phyloP scores from a whole-genome alignment of 2,888 invertebrate species.

The Dione juno region DNA sequence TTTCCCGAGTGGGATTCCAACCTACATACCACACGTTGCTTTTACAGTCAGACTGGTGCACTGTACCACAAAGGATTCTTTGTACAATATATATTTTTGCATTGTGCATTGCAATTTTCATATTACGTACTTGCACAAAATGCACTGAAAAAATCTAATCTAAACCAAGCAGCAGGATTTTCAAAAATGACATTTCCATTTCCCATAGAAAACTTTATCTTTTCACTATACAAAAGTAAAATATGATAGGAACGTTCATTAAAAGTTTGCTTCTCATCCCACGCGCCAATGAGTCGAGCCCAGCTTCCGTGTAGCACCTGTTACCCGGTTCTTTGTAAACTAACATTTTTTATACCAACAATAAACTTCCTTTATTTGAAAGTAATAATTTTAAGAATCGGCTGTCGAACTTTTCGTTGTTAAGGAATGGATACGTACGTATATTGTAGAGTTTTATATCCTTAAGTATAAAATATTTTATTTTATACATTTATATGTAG shows the following conservation, averaged over 20 bases:
- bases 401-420: not conserved
- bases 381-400: slow-evolving; percentile 37
- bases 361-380: slow-evolving; percentile 41
- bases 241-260: not conserved
- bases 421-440: not conserved
- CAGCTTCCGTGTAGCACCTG: slow-evolving; percentile 40
- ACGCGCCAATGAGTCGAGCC: not conserved
- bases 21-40: no score
- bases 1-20: no score
- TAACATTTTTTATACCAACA: slow-evolving; percentile 44
- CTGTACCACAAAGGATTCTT: no score
- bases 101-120: no score
- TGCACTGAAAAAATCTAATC: no score
- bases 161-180: not conserved
- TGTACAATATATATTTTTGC: no score
- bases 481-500: no score
- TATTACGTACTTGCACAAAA: no score
- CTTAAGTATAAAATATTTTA: no score
- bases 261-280: slow-evolving; percentile 3
- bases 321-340: slow-evolving; percentile 46
- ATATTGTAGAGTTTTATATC: no score
- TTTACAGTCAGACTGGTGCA: no score
- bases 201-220: not conserved
- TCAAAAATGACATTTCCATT: not conserved
- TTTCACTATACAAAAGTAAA: not conserved